These are phyloP conservation scores for Buathra laborator DNA, from an alignment of 2,888 invertebrate genomes.

Conservation along the genomic window DNA sequence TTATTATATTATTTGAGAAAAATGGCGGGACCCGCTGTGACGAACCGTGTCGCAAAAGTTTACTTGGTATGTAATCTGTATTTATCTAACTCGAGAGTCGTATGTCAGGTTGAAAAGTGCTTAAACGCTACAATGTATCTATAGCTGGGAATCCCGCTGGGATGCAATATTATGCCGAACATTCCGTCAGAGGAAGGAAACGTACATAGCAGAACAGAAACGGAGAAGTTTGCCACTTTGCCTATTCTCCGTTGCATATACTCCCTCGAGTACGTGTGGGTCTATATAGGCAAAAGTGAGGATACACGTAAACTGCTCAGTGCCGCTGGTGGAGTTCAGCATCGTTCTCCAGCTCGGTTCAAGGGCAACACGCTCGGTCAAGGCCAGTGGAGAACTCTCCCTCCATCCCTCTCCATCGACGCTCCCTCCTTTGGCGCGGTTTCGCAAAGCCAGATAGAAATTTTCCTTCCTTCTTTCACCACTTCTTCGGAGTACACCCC, in stretches of 20 bases:
- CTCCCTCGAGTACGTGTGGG: constrained; percentile 29
- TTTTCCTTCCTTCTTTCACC: constrained; percentile 32
- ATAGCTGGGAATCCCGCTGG: constrained; percentile 22
- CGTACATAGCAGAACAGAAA: constrained; percentile 10
- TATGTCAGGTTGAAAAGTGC: constrained; percentile 18
- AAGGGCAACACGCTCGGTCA: constrained; percentile 70
- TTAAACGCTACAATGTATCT: constrained; percentile 1
- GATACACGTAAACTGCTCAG: constrained; percentile 27
- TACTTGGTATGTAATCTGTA: too few species aligned
- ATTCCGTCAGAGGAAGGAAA: background rate
- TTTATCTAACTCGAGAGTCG: background rate
- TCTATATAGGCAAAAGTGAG: constrained; percentile 1
- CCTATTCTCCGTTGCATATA: constrained; percentile 12
- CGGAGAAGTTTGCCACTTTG: constrained; percentile 25
- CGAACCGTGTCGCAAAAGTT: too few species aligned
- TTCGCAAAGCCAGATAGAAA: constrained; percentile 29
- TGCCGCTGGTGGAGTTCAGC: constrained; percentile 37
- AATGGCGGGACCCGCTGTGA: too few species aligned
- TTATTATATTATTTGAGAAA: too few species aligned
- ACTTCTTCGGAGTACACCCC: background rate
- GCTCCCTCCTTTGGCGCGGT: constrained; percentile 3
- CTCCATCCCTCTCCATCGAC: constrained; percentile 22
- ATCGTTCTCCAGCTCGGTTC: constrained; percentile 72
- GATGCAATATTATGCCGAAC: background rate
- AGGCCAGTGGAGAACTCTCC: constrained; percentile 6